Evolutionary conservation across 2,113 vertebrate species (phyloP).

Genomic region (Istiophorus platypterus): DNA sequence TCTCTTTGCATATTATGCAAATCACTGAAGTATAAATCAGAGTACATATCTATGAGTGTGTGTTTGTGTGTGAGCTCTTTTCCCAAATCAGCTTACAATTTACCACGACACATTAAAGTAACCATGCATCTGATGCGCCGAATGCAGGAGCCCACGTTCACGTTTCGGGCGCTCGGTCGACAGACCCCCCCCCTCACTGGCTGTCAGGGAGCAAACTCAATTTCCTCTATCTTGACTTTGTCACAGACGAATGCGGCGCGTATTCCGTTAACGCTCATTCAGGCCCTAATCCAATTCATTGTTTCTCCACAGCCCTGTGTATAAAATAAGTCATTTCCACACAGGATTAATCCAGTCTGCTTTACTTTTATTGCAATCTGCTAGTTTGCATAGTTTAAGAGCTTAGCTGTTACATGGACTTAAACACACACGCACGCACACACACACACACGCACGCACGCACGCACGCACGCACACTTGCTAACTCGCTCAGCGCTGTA

Average conservation of each 20-base stretch:
- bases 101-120: constrained; percentile 11
- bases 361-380: constrained; percentile 57
- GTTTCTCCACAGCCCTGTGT: constrained; percentile 33
- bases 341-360: constrained; percentile 53
- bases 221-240: constrained; percentile 35
- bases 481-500: constrained; percentile 40
- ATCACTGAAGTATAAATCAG: constrained; percentile 59
- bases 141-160: too few relatives aligned
- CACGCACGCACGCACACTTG: constrained; percentile 38
- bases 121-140: not conserved
- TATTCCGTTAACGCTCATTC: constrained; percentile 43
- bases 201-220: not conserved
- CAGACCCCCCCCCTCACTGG: not conserved
- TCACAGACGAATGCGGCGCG: not conserved
- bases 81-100: constrained; percentile 25
- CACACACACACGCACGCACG: constrained; percentile 11
- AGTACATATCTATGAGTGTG: not conserved
- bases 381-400: constrained; percentile 71
- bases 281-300: constrained; percentile 52
- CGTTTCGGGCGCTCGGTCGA: not conserved
- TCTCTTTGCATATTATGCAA: constrained; percentile 74
- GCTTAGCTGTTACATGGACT: constrained; percentile 52
- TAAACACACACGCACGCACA: constrained; percentile 5
- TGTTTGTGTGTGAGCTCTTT: constrained; percentile 10
- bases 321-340: constrained; percentile 58